These are phyloP conservation scores for Hydrotaea diabolus DNA, from an alignment of 2,888 invertebrate species.

Conservation along the genomic window DNA sequence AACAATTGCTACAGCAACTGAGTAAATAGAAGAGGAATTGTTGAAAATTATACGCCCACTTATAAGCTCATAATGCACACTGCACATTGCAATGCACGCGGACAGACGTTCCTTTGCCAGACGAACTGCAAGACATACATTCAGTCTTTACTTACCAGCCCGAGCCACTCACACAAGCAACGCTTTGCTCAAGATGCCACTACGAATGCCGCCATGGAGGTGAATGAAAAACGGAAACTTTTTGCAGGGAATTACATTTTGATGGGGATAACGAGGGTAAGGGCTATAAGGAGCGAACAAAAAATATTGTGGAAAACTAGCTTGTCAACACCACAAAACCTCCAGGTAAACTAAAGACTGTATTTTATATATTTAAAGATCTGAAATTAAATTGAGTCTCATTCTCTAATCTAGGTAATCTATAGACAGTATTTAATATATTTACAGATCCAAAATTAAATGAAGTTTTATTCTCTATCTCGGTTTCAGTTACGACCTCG, in stretches of 20 bases:
- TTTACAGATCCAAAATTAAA: too few relatives aligned
- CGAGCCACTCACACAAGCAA: constrained; percentile 31
- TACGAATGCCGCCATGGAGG: constrained; percentile 45
- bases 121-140: background rate
- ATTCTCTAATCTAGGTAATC: too few relatives aligned
- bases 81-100: constrained; percentile 5
- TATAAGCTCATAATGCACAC: constrained; percentile 63
- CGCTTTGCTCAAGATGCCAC: background rate
- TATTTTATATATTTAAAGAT: too few relatives aligned
- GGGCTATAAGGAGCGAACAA: background rate
- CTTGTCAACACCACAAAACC: background rate
- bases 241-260: background rate
- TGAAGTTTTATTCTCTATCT: too few relatives aligned
- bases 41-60: constrained; percentile 67
- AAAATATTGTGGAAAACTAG: background rate
- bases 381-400: too few relatives aligned
- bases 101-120: constrained; percentile 1
- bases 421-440: too few relatives aligned
- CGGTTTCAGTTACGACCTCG: too few relatives aligned
- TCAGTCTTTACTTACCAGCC: background rate
- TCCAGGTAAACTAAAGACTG: too few relatives aligned
- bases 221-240: constrained; percentile 25
- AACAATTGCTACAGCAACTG: background rate
- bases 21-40: constrained; percentile 34
- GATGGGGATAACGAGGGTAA: background rate